Evolutionary conservation across 2,888 invertebrate genomes (phyloP).

Genomic region (Malacosoma neustria): DNA sequence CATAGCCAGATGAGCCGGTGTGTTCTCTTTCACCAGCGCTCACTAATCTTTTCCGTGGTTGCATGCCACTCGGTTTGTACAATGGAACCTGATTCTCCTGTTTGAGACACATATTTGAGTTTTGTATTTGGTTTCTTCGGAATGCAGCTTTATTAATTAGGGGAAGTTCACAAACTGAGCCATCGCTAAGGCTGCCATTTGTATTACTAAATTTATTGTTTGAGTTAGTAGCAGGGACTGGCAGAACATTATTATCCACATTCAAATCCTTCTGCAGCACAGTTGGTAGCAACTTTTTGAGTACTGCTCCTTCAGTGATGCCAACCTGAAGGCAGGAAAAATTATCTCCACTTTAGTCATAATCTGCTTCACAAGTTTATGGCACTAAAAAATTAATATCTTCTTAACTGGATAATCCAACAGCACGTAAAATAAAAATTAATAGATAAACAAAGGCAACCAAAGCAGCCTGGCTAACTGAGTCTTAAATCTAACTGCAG

Average conservation of each 20-base stretch:
- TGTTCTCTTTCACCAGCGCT: conserved; percentile 50
- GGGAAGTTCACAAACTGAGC: conserved; percentile 48
- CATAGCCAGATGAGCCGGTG: conserved; percentile 49
- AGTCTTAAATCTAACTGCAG: no score
- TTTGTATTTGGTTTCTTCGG: conserved; percentile 35
- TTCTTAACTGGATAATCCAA: conserved; percentile 66
- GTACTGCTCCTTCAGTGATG: conserved; percentile 71
- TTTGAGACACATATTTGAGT: conserved; percentile 26
- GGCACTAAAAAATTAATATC: conserved; percentile 45
- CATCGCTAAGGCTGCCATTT: conserved; percentile 56
- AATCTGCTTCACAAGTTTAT: conserved; percentile 63
- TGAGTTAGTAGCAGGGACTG: conserved; percentile 37
- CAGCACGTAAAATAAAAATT: conserved; percentile 49
- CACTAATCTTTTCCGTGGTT: conserved; percentile 36
- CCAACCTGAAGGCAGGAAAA: conserved; percentile 76
- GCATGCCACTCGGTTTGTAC: conserved; percentile 30
- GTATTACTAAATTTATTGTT: conserved; percentile 31
- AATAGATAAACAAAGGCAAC: conserved; percentile 23
- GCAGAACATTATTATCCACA: conserved; percentile 36
- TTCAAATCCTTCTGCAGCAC: conserved; percentile 55
- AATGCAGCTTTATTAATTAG: conserved; percentile 35
- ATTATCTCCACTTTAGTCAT: conserved; percentile 73
- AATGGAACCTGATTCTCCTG: conserved; percentile 29
- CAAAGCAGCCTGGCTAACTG: conserved; percentile 15
- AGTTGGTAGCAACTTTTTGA: conserved; percentile 64